A percentile compares a stretch with the other conserved stretches of the same genome.
Conservation (phyloP, 2,888 invertebrate species). For the Leptarthrus brevirostris region DNA sequence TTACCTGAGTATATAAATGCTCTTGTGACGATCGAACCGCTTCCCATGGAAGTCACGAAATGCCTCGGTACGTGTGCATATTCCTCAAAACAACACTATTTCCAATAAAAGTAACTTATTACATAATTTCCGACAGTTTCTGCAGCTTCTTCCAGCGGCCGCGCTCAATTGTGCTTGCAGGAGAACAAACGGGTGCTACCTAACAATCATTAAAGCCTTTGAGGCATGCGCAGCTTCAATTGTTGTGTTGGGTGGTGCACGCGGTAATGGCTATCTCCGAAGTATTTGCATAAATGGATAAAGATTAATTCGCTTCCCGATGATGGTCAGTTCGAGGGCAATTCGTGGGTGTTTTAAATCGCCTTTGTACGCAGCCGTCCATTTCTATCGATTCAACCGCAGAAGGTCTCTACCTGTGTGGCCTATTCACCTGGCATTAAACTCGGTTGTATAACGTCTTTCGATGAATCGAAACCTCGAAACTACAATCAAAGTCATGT, state of each 20-base stretch:
- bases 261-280: slow-evolving; percentile 14
- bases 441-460: too few species aligned
- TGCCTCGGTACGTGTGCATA: slow-evolving; percentile 50
- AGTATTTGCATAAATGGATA: slow-evolving; percentile 28
- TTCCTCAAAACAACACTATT: slow-evolving; percentile 48
- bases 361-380: too few species aligned
- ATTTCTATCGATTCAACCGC: too few species aligned
- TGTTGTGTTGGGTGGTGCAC: slow-evolving; percentile 23
- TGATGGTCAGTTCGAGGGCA: slow-evolving; percentile 22
- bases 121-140: slow-evolving; percentile 48
- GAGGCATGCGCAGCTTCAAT: slow-evolving; percentile 43
- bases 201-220: slow-evolving; percentile 31
- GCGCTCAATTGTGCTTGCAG: slow-evolving; percentile 2
- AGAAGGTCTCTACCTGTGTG: neutral
- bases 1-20: neutral
- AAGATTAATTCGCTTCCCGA: slow-evolving; percentile 32
- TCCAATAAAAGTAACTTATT: slow-evolving; percentile 49
- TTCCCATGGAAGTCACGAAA: slow-evolving; percentile 48
- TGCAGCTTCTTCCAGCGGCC: slow-evolving; percentile 20
- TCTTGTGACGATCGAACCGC: neutral
- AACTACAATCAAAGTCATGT: slow-evolving; percentile 33
- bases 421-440: neutral
- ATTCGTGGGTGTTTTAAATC: slow-evolving; percentile 1
- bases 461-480: too few species aligned
- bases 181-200: slow-evolving; percentile 46